Conservation (phyloP, 2,113 vertebrate genomes). For the Centrocercus urophasianus region DNA sequence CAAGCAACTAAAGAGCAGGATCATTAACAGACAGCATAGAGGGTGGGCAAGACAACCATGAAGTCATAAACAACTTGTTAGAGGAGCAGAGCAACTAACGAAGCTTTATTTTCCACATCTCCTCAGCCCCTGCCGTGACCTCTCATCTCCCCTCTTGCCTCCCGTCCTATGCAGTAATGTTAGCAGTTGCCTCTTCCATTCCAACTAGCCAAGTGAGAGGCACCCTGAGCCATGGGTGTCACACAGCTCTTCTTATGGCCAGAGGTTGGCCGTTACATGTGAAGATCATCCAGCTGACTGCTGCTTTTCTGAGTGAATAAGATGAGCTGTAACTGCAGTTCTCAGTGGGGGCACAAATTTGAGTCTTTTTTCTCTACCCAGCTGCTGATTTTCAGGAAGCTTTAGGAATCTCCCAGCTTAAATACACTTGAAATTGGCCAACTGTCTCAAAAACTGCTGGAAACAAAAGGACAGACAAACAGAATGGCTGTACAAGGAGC, state of each 20-base stretch:
- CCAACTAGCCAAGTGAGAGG: background rate
- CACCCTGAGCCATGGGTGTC: background rate
- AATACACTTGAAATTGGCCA: background rate
- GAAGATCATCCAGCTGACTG: background rate
- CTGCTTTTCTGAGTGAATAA: background rate
- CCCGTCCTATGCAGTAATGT: background rate
- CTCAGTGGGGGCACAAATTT: background rate
- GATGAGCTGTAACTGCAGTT: slow-evolving; percentile 3
- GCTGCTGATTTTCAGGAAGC: background rate
- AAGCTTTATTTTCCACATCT: background rate
- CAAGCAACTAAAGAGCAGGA: background rate
- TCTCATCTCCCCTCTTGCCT: background rate
- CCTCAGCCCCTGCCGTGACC: background rate
- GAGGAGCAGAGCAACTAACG: background rate
- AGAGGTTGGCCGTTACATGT: background rate
- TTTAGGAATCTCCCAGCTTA: background rate
- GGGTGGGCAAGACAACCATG: background rate
- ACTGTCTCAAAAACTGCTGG: background rate
- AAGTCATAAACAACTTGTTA: background rate
- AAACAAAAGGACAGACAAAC: background rate
- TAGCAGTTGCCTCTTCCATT: background rate
- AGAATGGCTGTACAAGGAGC: background rate
- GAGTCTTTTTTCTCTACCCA: background rate
- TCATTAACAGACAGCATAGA: background rate
- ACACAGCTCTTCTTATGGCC: background rate